These are phyloP conservation scores for Heliothis peltigera DNA, from an alignment of 2,888 invertebrate species.

Conservation along the genomic window DNA sequence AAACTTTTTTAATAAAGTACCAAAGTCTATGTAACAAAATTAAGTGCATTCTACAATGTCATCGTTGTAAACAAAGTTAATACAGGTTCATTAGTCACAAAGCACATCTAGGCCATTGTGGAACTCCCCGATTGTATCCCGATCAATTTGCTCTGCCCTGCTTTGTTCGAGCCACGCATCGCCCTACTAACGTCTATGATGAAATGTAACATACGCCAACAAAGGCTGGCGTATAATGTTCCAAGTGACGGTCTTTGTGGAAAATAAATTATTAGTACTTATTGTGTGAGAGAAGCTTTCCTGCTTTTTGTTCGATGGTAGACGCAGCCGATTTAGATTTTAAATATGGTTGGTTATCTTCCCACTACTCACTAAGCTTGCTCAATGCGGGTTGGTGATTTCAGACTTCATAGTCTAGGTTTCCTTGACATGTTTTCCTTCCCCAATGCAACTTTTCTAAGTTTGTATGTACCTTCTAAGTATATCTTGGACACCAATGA, in stretches of 20 bases:
- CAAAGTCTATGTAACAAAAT: neutral
- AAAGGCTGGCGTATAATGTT: slow-evolving; percentile 10
- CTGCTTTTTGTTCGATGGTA: neutral
- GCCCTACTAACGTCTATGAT: slow-evolving; percentile 19
- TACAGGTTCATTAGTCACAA: slow-evolving; percentile 32
- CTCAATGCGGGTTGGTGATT: too few relatives aligned
- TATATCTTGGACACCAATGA: too few relatives aligned
- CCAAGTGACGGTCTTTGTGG: neutral
- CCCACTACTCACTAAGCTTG: too few relatives aligned
- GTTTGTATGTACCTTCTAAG: too few relatives aligned
- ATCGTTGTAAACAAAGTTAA: slow-evolving; percentile 8
- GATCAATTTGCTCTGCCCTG: slow-evolving; percentile 43
- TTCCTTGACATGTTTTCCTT: too few relatives aligned
- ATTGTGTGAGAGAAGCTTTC: neutral
- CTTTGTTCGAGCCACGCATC: slow-evolving; percentile 30
- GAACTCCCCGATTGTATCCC: slow-evolving; percentile 22
- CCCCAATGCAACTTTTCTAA: too few relatives aligned
- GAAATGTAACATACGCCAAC: slow-evolving; percentile 25
- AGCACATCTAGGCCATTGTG: slow-evolving; percentile 16
- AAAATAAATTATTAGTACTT: slow-evolving; percentile 8
- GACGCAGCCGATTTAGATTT: neutral
- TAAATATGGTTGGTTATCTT: too few relatives aligned
- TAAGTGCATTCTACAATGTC: neutral
- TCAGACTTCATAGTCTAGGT: too few relatives aligned
- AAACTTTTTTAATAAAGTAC: neutral